Conservation (phyloP, 2,888 invertebrate species). For the Platynereis dumerilii region DNA sequence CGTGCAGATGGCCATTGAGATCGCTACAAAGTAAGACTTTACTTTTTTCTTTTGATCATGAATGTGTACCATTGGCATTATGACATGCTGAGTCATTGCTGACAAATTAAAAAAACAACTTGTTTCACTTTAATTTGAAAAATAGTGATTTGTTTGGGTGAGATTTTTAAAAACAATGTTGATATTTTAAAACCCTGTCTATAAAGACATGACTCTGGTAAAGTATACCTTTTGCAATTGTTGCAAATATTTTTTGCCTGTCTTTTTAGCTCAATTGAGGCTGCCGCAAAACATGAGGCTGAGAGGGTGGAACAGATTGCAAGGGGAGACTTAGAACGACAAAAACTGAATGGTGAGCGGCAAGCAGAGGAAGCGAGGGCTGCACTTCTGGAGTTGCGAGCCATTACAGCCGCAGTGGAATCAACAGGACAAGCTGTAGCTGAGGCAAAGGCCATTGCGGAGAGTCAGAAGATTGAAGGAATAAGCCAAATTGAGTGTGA, state of each 20-base stretch:
- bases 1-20: conserved; percentile 64
- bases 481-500: conserved; percentile 55
- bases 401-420: conserved; percentile 51
- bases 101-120: too few relatives aligned
- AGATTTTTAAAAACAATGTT: too few relatives aligned
- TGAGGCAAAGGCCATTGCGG: conserved; percentile 56
- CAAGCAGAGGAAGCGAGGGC: conserved; percentile 51
- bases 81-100: too few relatives aligned
- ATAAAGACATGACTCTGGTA: too few relatives aligned
- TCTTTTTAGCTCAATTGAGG: conserved; percentile 49
- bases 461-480: conserved; percentile 51
- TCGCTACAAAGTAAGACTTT: conserved; percentile 48
- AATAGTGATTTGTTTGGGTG: too few relatives aligned
- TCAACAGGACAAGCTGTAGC: conserved; percentile 56
- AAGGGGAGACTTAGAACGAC: conserved; percentile 53
- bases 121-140: too few relatives aligned
- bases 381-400: conserved; percentile 48
- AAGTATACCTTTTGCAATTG: too few relatives aligned
- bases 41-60: too few relatives aligned
- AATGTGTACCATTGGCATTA: too few relatives aligned
- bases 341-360: conserved; percentile 52
- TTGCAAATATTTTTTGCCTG: too few relatives aligned
- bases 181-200: too few relatives aligned
- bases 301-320: conserved; percentile 52
- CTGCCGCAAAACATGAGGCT: conserved; percentile 55